Evolutionary conservation across 2,888 invertebrate genomes (phyloP).

Genomic region (Platycheirus rosarum): DNA sequence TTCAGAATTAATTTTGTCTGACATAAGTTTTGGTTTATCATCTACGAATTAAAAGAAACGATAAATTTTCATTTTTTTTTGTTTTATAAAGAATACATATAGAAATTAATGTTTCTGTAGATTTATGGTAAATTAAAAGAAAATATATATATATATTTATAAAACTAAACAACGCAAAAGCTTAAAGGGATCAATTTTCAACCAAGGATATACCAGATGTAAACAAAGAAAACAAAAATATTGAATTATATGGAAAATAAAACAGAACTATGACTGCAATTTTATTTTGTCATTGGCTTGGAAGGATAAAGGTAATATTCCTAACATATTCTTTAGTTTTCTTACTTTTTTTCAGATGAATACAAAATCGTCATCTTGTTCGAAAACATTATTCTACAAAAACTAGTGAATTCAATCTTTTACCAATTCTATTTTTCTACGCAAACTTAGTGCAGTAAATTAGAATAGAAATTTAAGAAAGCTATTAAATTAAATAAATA

Average conservation of each 20-base stretch:
- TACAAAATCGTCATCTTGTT: too few species aligned
- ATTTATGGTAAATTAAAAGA: neutral
- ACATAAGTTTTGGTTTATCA: conserved; percentile 78
- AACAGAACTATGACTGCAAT: conserved; percentile 19
- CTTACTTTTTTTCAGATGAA: too few species aligned
- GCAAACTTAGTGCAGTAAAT: too few species aligned
- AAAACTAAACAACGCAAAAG: conserved; percentile 20
- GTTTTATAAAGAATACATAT: conserved; percentile 24
- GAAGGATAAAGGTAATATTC: conserved; percentile 14
- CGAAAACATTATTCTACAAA: too few species aligned
- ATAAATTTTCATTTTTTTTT: too few species aligned
- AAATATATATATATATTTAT: too few species aligned
- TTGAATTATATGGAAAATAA: conserved; percentile 11
- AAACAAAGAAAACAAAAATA: neutral
- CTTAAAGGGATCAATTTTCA: conserved; percentile 18
- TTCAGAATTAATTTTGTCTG: conserved; percentile 75
- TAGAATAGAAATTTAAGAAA: too few species aligned
- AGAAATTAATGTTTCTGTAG: neutral
- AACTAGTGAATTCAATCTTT: too few species aligned
- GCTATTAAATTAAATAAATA: too few species aligned
- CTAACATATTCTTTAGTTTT: too few species aligned
- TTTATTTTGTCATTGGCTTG: conserved; percentile 6
- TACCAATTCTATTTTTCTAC: too few species aligned
- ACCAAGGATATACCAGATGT: neutral
- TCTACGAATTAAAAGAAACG: conserved; percentile 70